Evolutionary conservation across 1,140 invertebrate species (phyloP), one percentile per base, ranked within the genome.

Genomic region (Saccostrea glomerata): DNA sequence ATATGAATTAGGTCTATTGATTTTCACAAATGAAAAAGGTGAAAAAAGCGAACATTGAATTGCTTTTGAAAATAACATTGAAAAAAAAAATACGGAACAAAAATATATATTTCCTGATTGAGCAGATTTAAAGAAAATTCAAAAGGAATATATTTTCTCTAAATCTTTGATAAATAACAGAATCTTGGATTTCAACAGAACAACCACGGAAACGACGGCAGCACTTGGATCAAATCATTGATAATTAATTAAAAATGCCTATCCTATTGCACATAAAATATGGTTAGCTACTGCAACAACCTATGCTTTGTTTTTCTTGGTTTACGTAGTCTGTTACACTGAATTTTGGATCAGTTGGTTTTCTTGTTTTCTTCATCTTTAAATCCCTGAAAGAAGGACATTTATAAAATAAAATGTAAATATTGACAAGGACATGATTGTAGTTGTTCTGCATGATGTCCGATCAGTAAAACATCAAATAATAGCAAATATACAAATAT

Each of bases 301-400:
- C 91, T 9, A 88, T 77, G 11, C 90, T 90, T 84, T 93, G 92
- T 82, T 94, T 94, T 90, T 95, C 93, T 66, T 93, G 92, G 47
- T 94, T 91, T 7, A 95, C 93, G 91, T 94, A 95, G 47, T 94
- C 94, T 11, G 92, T 93, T 12, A 95, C 94, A 91, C 93, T 94
- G 86, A 95, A 95, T 84, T 91, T 92, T 17, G 93, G 93, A 88
- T 94, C 94, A 77, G 92, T 91, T n/a, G 94, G 93, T 56, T 93
- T 92, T 60, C 93, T 88, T 12, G 91, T 93, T 86, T 94, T 94
- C 86, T 93, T 94, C 91, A 93, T 93, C 89, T 94, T 94, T 82
- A 95, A 90, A 91, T 95, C 94, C 91, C 94, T 95, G 92, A 20
- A 82, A 82, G 6, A 36, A 6, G 7, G 47, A 47, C 9, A 47